These are phyloP conservation scores for Notarius quadriscutis DNA, from an alignment of 2,113 vertebrate species.

Conservation along the genomic window DNA sequence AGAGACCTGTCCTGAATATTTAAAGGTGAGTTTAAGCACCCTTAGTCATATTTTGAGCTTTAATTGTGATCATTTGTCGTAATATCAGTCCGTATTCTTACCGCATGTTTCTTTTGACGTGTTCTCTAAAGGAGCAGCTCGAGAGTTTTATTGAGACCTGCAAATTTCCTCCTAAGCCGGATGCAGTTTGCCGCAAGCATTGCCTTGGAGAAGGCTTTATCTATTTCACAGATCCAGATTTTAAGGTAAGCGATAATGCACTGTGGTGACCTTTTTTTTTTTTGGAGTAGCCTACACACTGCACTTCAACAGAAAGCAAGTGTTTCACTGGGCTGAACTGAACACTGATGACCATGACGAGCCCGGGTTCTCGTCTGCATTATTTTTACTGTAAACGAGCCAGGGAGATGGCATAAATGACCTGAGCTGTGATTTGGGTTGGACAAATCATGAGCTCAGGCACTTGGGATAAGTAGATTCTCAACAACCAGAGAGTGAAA, in stretches of 20 bases:
- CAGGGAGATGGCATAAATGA: background rate
- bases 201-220: conserved; percentile 76
- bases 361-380: background rate
- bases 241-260: conserved; percentile 79
- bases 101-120: background rate
- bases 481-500: background rate
- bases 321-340: background rate
- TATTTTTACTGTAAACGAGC: background rate
- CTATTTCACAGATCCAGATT: conserved; percentile 91
- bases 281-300: background rate
- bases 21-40: conserved; percentile 72
- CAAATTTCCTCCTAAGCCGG: conserved; percentile 85
- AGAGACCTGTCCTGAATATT: conserved; percentile 80
- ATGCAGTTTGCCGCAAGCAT: conserved; percentile 81
- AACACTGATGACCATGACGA: background rate
- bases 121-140: conserved; percentile 72
- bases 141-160: conserved; percentile 79
- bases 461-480: background rate
- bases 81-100: background rate
- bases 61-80: background rate
- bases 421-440: background rate
- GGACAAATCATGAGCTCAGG: background rate
- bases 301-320: background rate
- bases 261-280: background rate
- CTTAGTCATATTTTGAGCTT: background rate